A percentile compares a stretch with the other conserved stretches of the same genome.
Conservation (phyloP, 2,888 invertebrate genomes). For the Muscina levida region DNA sequence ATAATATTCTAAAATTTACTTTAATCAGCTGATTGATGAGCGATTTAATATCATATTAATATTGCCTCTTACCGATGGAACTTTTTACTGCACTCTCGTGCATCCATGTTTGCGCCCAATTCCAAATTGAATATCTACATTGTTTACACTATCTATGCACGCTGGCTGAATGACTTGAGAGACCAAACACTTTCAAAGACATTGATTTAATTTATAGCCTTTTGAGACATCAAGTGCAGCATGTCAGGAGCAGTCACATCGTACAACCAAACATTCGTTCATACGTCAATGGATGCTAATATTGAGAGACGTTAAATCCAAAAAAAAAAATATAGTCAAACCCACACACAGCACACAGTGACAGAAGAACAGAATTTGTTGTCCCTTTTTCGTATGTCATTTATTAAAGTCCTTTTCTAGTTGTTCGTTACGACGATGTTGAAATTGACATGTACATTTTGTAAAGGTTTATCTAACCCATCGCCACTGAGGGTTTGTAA, state of each 20-base stretch:
- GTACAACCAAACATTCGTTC: slow-evolving; percentile 6
- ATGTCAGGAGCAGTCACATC: slow-evolving; percentile 6
- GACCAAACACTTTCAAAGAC: not conserved
- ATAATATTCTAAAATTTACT: too few relatives aligned
- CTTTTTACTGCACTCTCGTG: not conserved
- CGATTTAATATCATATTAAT: too few relatives aligned
- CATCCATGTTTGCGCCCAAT: not conserved
- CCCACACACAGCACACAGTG: not conserved
- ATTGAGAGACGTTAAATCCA: too few relatives aligned
- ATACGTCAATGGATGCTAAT: not conserved
- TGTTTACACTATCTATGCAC: too few relatives aligned
- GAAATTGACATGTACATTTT: slow-evolving; percentile 4
- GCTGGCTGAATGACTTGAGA: too few relatives aligned
- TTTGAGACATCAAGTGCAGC: slow-evolving; percentile 31
- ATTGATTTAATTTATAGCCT: slow-evolving; percentile 30
- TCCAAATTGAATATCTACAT: too few relatives aligned
- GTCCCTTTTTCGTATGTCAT: not conserved
- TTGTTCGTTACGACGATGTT: too few relatives aligned
- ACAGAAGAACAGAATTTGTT: too few relatives aligned
- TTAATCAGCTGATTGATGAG: too few relatives aligned
- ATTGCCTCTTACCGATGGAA: too few relatives aligned
- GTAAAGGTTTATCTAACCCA: not conserved
- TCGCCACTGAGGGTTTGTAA: not conserved
- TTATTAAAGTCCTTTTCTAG: not conserved
- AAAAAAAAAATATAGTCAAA: not conserved